These are phyloP conservation scores for Dicyrtoma fusca DNA, from an alignment of 2,888 invertebrate genomes.

Conservation along the genomic window DNA sequence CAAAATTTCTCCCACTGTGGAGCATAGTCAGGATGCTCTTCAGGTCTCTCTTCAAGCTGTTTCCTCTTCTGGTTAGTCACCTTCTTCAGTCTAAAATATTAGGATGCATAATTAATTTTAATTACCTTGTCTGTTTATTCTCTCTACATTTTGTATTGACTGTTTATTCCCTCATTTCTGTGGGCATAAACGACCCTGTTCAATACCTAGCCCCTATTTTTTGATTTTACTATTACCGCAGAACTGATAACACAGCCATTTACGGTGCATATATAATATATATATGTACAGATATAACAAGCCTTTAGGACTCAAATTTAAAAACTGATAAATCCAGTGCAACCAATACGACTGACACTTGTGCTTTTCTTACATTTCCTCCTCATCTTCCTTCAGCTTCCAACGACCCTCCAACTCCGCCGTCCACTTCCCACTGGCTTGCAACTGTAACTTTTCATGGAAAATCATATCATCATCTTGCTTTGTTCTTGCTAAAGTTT, in stretches of 20 bases:
- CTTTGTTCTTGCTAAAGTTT: slow-evolving; percentile 26
- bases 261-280: no score
- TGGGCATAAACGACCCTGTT: no score
- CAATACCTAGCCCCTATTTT: no score
- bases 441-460: slow-evolving; percentile 48
- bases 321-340: no score
- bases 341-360: no score
- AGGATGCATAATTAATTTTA: neutral
- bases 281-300: no score
- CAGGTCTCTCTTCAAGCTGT: slow-evolving; percentile 42
- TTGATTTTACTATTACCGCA: no score
- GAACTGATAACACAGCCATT: no score
- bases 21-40: slow-evolving; percentile 51
- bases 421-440: slow-evolving; percentile 53
- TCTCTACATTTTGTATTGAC: no score
- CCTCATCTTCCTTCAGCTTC: slow-evolving; percentile 52
- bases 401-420: slow-evolving; percentile 49
- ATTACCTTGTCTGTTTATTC: no score
- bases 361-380: slow-evolving; percentile 51
- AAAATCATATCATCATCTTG: slow-evolving; percentile 27
- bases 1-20: slow-evolving; percentile 54
- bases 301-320: no score
- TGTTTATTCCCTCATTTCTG: no score
- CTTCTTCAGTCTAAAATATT: slow-evolving; percentile 23
- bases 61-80: slow-evolving; percentile 7